Base-by-base conservation (phyloP, 2,113 vertebrate genomes). In the Puntigrus tetrazona region DNA sequence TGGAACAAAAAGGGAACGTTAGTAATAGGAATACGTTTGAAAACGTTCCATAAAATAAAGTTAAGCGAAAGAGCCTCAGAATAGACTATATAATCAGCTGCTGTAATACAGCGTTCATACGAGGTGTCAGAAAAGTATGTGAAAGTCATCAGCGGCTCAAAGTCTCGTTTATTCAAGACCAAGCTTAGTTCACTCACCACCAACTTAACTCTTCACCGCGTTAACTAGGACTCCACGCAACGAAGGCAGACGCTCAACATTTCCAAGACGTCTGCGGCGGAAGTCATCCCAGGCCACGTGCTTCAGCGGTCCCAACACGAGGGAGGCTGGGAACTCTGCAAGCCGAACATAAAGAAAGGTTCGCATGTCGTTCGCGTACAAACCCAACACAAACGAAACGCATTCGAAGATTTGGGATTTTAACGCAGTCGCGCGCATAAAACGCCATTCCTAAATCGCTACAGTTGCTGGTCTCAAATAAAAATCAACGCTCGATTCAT, bases 121-220 rank as follows among this genome's bases (percentile, higher is more conserved):
- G 87, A 88, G 84, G 84, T 88, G 87, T 88, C 87, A 88, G 87
- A 88, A 88, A 80, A 81, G 36, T n/a, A 9, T 55, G 36, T 5
- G 3, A 4, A 31, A 41, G 72, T 87, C 86, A 87, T 87, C 86
- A 87, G 4, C 5, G 74, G 86, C 84, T 83, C 72, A 61, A 31
- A 25, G 50, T 25, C 0, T 0, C 11, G 18, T 31, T 14, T 2
- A 25, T 43, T 10, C 18, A 14, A 59, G 2, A 27, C 7, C 1
- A 65, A 77, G 0, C 36, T 8, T 13, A 69, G 1, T 25, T 27
- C 47, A 79, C 36, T 79, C 29, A 63, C 55, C 73, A 2, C 41
- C 1, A 25, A 25, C 0, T 6, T 0, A 38, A 16, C 5, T 0
- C 10, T 16, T 4, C 10, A 18, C 7, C 4, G 4, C 9, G 9